These are phyloP conservation scores for Periophthalmus modestus DNA, from an alignment of 2,113 vertebrate species.

Conservation along the genomic window DNA sequence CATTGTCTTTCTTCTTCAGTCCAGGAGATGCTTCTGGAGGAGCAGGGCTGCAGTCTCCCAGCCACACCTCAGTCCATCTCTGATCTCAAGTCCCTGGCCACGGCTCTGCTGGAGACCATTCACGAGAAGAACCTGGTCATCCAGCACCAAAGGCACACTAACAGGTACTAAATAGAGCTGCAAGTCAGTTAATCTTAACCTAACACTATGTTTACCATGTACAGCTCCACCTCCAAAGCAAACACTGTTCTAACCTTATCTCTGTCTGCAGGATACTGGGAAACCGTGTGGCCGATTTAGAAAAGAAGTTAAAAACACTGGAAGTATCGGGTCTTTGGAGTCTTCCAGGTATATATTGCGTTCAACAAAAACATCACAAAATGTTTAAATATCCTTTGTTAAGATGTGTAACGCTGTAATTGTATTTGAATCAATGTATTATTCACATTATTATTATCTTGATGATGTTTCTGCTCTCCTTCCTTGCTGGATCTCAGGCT, in stretches of 20 bases:
- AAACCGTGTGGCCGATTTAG: constrained; percentile 91
- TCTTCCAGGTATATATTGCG: constrained; percentile 86
- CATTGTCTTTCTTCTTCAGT: constrained; percentile 33
- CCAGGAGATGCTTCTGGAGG: constrained; percentile 69
- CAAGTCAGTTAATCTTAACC: background rate
- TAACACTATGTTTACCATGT: constrained; percentile 34
- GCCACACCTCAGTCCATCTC: constrained; percentile 69
- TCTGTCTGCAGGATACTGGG: constrained; percentile 87
- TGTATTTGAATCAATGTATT: background rate
- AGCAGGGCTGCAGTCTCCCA: constrained; percentile 69
- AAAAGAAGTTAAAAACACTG: constrained; percentile 94
- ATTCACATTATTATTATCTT: constrained; percentile 22
- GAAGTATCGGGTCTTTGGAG: constrained; percentile 98
- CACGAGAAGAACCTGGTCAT: constrained; percentile 75
- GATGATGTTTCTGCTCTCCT: constrained; percentile 52
- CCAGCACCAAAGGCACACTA: constrained; percentile 73
- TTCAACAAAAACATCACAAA: background rate
- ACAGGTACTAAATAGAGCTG: constrained; percentile 43
- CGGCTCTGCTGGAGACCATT: constrained; percentile 69
- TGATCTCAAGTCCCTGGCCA: constrained; percentile 71
- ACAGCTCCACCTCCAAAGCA: constrained; percentile 48
- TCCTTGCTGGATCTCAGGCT: constrained; percentile 80
- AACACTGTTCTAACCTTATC: constrained; percentile 36
- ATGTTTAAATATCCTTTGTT: background rate
- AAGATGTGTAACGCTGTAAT: background rate